Conservation (phyloP, 1,140 invertebrate genomes). For the Homarus americanus region DNA sequence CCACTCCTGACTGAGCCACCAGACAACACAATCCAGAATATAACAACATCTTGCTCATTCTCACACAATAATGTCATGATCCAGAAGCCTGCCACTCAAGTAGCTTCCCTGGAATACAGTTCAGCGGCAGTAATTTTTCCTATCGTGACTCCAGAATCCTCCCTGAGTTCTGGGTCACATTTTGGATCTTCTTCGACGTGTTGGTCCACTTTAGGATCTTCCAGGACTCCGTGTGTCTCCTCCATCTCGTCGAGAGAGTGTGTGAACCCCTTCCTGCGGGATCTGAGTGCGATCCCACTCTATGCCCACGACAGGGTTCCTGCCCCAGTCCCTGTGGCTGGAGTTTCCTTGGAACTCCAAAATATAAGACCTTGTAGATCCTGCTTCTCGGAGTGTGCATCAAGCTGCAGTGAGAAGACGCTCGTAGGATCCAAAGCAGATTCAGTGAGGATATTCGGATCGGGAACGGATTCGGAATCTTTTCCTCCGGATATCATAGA, state of each 20-base stretch:
- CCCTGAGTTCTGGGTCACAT: slow-evolving; percentile 49
- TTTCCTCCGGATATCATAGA: slow-evolving; percentile 56
- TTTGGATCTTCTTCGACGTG: slow-evolving; percentile 22
- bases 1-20: slow-evolving; percentile 12
- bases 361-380: not conserved
- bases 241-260: slow-evolving; percentile 15
- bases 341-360: not conserved
- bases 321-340: slow-evolving; percentile 23
- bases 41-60: not conserved
- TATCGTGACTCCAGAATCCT: slow-evolving; percentile 34
- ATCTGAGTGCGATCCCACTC: slow-evolving; percentile 1
- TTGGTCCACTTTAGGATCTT: slow-evolving; percentile 31
- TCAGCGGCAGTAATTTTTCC: slow-evolving; percentile 10
- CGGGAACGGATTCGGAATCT: slow-evolving; percentile 43
- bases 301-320: slow-evolving; percentile 54
- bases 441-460: slow-evolving; percentile 55
- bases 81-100: not conserved
- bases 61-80: not conserved
- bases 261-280: slow-evolving; percentile 7
- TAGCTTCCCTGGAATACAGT: not conserved
- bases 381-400: slow-evolving; percentile 33
- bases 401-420: slow-evolving; percentile 64
- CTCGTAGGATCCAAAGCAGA: slow-evolving; percentile 58
- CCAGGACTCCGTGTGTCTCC: slow-evolving; percentile 29
- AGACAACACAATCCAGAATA: not conserved